These are phyloP conservation scores for Sinopyrophorus schimmeli DNA, from an alignment of 2,888 invertebrate species.

Conservation along the genomic window DNA sequence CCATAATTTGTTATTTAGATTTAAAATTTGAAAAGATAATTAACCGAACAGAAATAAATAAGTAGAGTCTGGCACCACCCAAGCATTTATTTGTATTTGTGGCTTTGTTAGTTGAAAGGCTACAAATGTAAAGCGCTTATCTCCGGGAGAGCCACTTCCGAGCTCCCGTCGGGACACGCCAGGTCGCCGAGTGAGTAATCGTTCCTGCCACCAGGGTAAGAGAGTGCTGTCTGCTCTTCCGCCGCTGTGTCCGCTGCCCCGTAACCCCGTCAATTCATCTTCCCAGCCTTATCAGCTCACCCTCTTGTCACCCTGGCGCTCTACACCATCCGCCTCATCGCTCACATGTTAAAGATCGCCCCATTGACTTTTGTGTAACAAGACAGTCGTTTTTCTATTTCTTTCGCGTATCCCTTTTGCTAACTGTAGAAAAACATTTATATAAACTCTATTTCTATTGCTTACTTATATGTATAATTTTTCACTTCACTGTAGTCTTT, in stretches of 20 bases:
- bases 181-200: constrained; percentile 52
- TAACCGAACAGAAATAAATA: constrained; percentile 29
- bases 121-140: constrained; percentile 55
- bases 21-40: constrained; percentile 36
- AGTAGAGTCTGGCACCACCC: constrained; percentile 35
- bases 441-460: too few relatives aligned
- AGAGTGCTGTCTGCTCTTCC: constrained; percentile 55
- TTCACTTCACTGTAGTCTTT: background rate
- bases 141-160: constrained; percentile 53
- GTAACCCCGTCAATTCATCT: constrained; percentile 55
- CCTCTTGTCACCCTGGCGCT: constrained; percentile 35
- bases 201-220: constrained; percentile 53
- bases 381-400: constrained; percentile 28
- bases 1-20: constrained; percentile 45
- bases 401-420: constrained; percentile 10
- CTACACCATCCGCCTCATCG: constrained; percentile 32
- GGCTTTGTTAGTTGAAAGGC: constrained; percentile 48
- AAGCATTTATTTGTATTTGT: constrained; percentile 42
- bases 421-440: too few relatives aligned
- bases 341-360: constrained; percentile 32
- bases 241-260: constrained; percentile 53
- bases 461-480: too few relatives aligned
- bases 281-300: constrained; percentile 46
- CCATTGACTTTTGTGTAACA: constrained; percentile 31
- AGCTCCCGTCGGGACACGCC: constrained; percentile 46